A percentile compares a stretch with the other conserved stretches of the same genome.
These are phyloP conservation scores for Montipora cactus DNA, from an alignment of 64 coral and sea anemone species.

Conservation along the genomic window DNA sequence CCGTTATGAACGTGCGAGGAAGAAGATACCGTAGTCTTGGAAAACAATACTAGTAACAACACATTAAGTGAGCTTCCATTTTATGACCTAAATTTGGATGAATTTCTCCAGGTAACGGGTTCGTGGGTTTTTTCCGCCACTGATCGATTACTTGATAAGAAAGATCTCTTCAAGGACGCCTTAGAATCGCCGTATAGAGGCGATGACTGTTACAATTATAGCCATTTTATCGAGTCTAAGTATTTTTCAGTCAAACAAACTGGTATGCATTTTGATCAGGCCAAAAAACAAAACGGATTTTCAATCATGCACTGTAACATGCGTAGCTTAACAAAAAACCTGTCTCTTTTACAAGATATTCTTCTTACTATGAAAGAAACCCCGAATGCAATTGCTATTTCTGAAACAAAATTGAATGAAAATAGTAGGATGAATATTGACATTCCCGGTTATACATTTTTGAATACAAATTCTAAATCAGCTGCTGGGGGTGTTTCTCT, in stretches of 20 bases:
- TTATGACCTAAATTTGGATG: background rate
- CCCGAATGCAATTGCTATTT: conserved; percentile 38
- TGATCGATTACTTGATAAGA: background rate
- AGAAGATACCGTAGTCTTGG: too few species aligned
- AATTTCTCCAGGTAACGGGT: conserved; percentile 17
- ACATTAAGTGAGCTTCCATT: background rate
- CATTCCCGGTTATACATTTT: conserved; percentile 32
- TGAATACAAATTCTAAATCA: conserved; percentile 24
- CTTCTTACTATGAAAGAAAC: background rate
- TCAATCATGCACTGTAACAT: background rate
- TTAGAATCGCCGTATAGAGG: conserved; percentile 9
- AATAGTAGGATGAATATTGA: conserved; percentile 34
- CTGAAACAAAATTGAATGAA: conserved; percentile 41
- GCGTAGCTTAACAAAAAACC: background rate
- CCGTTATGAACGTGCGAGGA: too few species aligned
- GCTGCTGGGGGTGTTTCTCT: conserved; percentile 8
- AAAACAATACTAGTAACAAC: too few species aligned
- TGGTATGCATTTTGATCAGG: background rate
- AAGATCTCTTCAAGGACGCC: conserved; percentile 28
- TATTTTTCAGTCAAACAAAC: background rate
- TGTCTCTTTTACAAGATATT: background rate
- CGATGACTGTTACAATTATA: conserved; percentile 13
- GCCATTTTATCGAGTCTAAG: conserved; percentile 15
- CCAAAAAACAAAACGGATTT: background rate
- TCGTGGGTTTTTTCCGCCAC: conserved; percentile 15